These are phyloP conservation scores for Diachasmimorpha longicaudata DNA, from an alignment of 1,140 invertebrate genomes.

Conservation along the genomic window DNA sequence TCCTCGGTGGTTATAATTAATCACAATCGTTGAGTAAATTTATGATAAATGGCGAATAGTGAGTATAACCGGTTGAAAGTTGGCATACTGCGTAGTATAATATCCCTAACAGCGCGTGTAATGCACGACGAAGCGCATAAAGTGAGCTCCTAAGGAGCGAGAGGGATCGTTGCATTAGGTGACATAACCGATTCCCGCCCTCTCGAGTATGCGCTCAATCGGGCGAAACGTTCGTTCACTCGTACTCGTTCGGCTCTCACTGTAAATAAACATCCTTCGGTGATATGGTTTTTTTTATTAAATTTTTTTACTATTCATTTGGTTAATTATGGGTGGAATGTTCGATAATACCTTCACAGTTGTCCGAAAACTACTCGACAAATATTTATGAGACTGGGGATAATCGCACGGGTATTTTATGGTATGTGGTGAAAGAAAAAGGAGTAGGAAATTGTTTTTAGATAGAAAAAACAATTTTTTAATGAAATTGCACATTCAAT, in stretches of 20 bases:
- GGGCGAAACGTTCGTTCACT: slow-evolving; percentile 8
- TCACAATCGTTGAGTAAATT: not conserved
- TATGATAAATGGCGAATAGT: not conserved
- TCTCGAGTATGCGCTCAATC: slow-evolving; percentile 5
- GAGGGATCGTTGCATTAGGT: slow-evolving; percentile 10
- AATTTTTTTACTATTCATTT: not conserved
- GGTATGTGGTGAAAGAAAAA: too few species aligned
- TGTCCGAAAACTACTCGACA: too few species aligned
- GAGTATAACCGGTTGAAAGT: not conserved
- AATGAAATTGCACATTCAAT: too few species aligned
- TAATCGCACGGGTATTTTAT: too few species aligned
- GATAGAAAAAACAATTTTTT: too few species aligned
- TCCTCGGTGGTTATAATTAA: not conserved
- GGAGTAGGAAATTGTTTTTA: too few species aligned
- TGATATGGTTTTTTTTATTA: not conserved
- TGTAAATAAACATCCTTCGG: not conserved
- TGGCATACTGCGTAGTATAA: slow-evolving; percentile 5
- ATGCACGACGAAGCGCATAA: not conserved
- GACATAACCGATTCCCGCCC: slow-evolving; percentile 8
- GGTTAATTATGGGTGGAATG: too few species aligned
- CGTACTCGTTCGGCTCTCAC: not conserved
- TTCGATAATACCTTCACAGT: too few species aligned
- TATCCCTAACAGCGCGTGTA: not conserved
- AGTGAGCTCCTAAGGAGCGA: not conserved
- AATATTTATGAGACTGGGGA: too few species aligned